phyloP scores from a whole-genome alignment of 1,140 invertebrate species.

The Thrips palmi region DNA sequence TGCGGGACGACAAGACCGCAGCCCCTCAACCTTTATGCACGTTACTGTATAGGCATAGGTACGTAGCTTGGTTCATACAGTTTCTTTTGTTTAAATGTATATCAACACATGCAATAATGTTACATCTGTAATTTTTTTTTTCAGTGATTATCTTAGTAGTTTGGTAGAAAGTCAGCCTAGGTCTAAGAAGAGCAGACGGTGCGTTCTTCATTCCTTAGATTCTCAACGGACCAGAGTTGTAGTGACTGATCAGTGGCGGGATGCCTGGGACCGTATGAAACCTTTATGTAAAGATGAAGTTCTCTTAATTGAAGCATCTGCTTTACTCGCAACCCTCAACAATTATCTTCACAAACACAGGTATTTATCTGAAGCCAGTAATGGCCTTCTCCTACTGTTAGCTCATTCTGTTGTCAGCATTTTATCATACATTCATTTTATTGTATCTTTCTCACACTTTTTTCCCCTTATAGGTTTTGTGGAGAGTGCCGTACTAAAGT shows the following conservation, averaged over 20 bases:
- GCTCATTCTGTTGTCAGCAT: no score
- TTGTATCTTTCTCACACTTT: no score
- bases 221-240: constrained; percentile 52
- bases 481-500: constrained; percentile 84
- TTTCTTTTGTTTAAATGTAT: constrained; percentile 1
- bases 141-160: constrained; percentile 51
- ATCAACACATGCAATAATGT: background rate
- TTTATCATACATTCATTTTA: no score
- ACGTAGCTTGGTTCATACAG: constrained; percentile 18
- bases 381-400: no score
- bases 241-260: constrained; percentile 47
- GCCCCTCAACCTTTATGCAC: constrained; percentile 61
- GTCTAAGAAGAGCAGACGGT: constrained; percentile 71
- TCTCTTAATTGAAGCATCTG: constrained; percentile 64
- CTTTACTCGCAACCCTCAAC: constrained; percentile 64
- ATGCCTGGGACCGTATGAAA: constrained; percentile 78
- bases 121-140: constrained; percentile 19
- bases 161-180: constrained; percentile 63
- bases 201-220: constrained; percentile 71
- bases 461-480: constrained; percentile 56
- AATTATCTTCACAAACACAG: constrained; percentile 78
- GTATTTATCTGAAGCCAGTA: constrained; percentile 19
- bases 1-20: constrained; percentile 54
- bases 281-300: constrained; percentile 66
- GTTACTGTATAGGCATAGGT: constrained; percentile 73